phyloP scores from a whole-genome alignment of 2,888 invertebrate species.

The Vanessa cardui region DNA sequence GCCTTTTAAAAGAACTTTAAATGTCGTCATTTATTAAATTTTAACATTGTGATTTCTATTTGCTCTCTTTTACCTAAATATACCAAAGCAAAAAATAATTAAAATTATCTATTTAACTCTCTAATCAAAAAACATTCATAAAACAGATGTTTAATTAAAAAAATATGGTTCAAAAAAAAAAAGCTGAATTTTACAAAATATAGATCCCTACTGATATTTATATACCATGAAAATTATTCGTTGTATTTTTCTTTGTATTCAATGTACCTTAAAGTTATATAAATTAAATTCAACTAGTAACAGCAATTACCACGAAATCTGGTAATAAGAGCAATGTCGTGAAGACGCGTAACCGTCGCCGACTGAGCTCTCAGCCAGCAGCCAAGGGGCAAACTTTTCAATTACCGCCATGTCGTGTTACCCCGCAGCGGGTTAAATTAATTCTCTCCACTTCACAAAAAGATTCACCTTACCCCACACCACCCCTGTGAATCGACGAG shows the following conservation, averaged over 20 bases:
- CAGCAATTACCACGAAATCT: slow-evolving; percentile 53
- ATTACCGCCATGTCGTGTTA: slow-evolving; percentile 82
- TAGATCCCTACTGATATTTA: too few species aligned
- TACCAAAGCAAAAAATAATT: not conserved
- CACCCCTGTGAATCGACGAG: slow-evolving; percentile 64
- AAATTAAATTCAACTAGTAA: slow-evolving; percentile 33
- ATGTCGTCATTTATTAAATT: slow-evolving; percentile 10
- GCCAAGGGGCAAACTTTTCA: slow-evolving; percentile 83
- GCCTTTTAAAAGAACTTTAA: slow-evolving; percentile 42
- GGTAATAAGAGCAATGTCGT: slow-evolving; percentile 48
- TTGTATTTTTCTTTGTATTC: too few species aligned
- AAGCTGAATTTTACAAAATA: too few species aligned
- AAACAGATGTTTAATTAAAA: too few species aligned
- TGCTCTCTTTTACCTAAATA: not conserved
- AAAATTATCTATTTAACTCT: too few species aligned
- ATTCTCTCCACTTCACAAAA: slow-evolving; percentile 83
- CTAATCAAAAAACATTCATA: too few species aligned
- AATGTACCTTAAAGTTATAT: slow-evolving; percentile 1
- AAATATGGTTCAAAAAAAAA: too few species aligned
- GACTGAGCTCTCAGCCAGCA: slow-evolving; percentile 61
- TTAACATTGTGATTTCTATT: slow-evolving; percentile 14
- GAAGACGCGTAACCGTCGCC: slow-evolving; percentile 57
- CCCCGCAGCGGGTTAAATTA: slow-evolving; percentile 84
- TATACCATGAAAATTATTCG: too few species aligned
- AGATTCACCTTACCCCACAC: slow-evolving; percentile 77